A percentile compares a stretch with the other conserved stretches of the same genome.
Conservation (phyloP, 2,888 invertebrate genomes). For the Troglohyphantes excavatus region DNA sequence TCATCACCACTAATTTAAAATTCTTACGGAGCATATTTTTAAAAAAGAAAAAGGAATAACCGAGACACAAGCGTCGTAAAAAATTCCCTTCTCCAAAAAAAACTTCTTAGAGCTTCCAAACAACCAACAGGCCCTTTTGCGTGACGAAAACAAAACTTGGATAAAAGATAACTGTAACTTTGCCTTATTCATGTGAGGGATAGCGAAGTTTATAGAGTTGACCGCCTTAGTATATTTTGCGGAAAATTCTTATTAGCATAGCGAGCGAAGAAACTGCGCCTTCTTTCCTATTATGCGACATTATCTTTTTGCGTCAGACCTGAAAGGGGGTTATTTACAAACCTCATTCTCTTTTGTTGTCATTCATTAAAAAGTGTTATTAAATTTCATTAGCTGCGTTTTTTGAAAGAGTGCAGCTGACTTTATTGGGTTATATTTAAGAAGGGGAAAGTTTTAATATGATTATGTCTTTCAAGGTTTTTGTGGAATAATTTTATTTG, state of each 20-base stretch:
- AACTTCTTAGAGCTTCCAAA: background rate
- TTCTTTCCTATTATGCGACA: background rate
- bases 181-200: background rate
- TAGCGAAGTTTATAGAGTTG: constrained; percentile 44
- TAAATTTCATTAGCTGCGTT: background rate
- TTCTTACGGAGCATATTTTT: background rate
- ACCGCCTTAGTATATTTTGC: constrained; percentile 56
- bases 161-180: background rate
- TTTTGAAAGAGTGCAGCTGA: background rate
- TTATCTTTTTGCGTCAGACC: constrained; percentile 33
- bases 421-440: background rate
- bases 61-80: background rate
- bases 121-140: background rate
- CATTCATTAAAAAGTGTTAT: background rate
- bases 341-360: background rate
- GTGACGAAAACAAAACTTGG: background rate
- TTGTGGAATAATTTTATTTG: background rate
- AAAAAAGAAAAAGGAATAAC: background rate
- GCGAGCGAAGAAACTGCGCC: constrained; percentile 38
- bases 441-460: background rate
- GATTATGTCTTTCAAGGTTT: background rate
- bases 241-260: constrained; percentile 69
- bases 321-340: constrained; percentile 22
- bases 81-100: background rate
- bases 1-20: background rate